These are phyloP conservation scores for Aurelia aurita DNA, from an alignment of 30 jellyfish, hydroid and myxozoan genomes.

Conservation along the genomic window DNA sequence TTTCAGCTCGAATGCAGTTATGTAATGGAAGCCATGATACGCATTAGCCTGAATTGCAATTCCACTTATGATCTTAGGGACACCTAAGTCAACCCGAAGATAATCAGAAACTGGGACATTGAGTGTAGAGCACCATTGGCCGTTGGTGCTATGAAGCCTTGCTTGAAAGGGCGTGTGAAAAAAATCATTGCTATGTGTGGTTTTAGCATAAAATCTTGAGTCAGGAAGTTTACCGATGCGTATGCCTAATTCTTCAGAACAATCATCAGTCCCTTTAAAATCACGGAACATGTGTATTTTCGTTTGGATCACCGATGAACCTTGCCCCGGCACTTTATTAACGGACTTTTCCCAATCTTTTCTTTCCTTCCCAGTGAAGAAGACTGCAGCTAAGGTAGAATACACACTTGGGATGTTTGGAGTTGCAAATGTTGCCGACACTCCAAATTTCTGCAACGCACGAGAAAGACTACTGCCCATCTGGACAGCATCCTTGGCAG, in stretches of 20 bases:
- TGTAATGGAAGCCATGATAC: too few species aligned
- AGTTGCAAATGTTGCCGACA: constrained; percentile 50
- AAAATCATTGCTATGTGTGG: not conserved
- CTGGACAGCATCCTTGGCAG: constrained; percentile 2
- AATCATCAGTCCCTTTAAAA: constrained; percentile 35
- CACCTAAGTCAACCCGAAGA: constrained; percentile 54
- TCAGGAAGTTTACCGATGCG: constrained; percentile 32
- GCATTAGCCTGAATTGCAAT: constrained; percentile 31
- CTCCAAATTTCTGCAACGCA: constrained; percentile 53
- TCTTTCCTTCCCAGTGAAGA: constrained; percentile 45
- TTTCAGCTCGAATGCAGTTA: not conserved
- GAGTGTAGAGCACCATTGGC: constrained; percentile 44
- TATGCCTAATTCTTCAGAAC: constrained; percentile 60
- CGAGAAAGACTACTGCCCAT: not conserved
- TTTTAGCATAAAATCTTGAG: constrained; percentile 31
- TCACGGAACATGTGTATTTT: constrained; percentile 36
- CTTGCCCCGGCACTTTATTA: not conserved
- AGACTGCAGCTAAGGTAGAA: constrained; percentile 48
- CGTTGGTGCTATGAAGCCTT: constrained; percentile 5
- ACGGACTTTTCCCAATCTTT: constrained; percentile 43
- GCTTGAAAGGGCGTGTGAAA: too few species aligned
- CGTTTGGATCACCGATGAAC: not conserved
- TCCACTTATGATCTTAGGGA: constrained; percentile 15
- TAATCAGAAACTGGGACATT: constrained; percentile 29
- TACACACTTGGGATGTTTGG: not conserved